phyloP scores from a whole-genome alignment of 92 coral and sea anemone genomes.

The Metridium senile region DNA sequence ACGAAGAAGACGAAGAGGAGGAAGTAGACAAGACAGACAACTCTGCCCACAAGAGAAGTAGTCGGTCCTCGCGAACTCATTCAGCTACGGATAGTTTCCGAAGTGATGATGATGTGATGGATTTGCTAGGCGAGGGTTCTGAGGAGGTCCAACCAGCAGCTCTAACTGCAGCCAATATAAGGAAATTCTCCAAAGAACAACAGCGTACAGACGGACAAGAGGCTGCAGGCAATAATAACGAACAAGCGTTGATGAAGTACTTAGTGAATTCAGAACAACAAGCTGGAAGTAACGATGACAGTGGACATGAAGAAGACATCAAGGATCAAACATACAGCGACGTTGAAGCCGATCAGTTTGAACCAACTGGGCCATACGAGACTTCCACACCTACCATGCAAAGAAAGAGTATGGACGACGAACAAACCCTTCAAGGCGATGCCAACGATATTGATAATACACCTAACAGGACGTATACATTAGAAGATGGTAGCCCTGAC shows the following conservation, averaged over 20 bases:
- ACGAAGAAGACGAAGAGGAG: conserved; percentile 92
- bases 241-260: conserved; percentile 19
- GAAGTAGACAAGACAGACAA: conserved; percentile 68
- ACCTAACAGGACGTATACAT: conserved; percentile 46
- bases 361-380: conserved; percentile 26
- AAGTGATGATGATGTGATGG: conserved; percentile 98
- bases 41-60: conserved; percentile 33
- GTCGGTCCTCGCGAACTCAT: conserved; percentile 60
- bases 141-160: conserved; percentile 40
- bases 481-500: conserved; percentile 26
- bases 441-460: conserved; percentile 17
- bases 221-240: conserved; percentile 3
- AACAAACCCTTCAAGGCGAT: conserved; percentile 17
- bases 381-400: conserved; percentile 48
- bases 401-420: conserved; percentile 11
- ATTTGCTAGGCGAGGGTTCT: conserved; percentile 81
- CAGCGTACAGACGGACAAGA: conserved; percentile 9
- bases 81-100: conserved; percentile 88
- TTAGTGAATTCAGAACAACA: conserved; percentile 14
- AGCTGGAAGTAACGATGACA: conserved; percentile 6
- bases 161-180: conserved; percentile 29
- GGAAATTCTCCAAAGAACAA: conserved; percentile 34
- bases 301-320: not conserved
- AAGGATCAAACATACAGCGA: conserved; percentile 58
- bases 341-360: conserved; percentile 72